Conservation (phyloP, 2,888 invertebrate genomes). For the Dryadula phaetusa region DNA sequence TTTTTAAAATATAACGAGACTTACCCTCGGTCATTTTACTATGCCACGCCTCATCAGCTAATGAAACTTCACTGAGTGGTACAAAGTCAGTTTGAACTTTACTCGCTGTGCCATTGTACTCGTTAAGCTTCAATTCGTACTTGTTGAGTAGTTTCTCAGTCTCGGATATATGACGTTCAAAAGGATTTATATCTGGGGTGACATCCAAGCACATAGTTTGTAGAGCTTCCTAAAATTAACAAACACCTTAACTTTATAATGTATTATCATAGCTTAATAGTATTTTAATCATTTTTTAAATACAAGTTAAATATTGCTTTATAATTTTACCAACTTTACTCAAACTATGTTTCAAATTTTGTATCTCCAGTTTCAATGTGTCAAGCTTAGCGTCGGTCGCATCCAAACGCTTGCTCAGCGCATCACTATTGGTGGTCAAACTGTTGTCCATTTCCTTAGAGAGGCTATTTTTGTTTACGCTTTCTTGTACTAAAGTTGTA, state of each 20-base stretch:
- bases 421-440: constrained; percentile 59
- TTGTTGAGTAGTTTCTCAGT: constrained; percentile 84
- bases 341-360: constrained; percentile 63
- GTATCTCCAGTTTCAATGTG: constrained; percentile 66
- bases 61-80: constrained; percentile 71
- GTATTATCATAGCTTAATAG: neutral
- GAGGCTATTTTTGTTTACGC: constrained; percentile 46
- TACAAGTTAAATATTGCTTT: neutral
- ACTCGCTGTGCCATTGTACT: constrained; percentile 67
- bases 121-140: constrained; percentile 83
- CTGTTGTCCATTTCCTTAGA: constrained; percentile 60
- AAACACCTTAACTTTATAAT: neutral
- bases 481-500: constrained; percentile 54
- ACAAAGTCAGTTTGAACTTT: constrained; percentile 70
- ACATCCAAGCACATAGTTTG: constrained; percentile 66
- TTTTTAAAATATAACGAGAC: neutral
- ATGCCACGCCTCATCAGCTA: constrained; percentile 81
- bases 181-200: constrained; percentile 64
- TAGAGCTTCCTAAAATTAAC: constrained; percentile 63
- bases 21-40: constrained; percentile 78
- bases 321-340: constrained; percentile 58
- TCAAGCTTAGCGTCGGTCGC: constrained; percentile 72
- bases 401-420: constrained; percentile 62
- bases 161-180: constrained; percentile 72
- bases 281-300: neutral